A percentile compares a stretch with the other conserved stretches of the same genome.
phyloP scores from a whole-genome alignment of 2,797 vertebrate genomes.

The Myripristis murdjan region DNA sequence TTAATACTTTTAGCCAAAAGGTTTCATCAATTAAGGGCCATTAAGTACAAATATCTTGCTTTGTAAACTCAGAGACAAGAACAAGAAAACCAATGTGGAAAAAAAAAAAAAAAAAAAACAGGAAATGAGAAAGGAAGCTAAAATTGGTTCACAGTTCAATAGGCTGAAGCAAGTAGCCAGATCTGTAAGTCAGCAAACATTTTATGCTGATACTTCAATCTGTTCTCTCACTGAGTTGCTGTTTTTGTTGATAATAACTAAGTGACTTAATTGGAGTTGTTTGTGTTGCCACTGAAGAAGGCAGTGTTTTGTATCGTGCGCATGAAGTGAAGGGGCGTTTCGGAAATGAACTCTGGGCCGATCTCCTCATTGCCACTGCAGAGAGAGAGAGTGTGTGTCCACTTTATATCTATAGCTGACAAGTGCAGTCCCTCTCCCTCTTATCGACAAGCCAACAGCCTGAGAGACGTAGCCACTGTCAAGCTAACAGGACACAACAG shows the following conservation, averaged over 20 bases:
- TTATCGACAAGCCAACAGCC: conserved; percentile 64
- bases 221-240: background rate
- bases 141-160: conserved; percentile 1
- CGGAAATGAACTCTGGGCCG: too few relatives aligned
- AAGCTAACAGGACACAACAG: conserved; percentile 72
- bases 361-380: conserved; percentile 29
- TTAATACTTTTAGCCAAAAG: conserved; percentile 10
- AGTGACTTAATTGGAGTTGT: too few relatives aligned
- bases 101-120: too few relatives aligned
- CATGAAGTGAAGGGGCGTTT: too few relatives aligned
- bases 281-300: too few relatives aligned
- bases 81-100: background rate
- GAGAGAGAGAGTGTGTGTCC: conserved; percentile 8
- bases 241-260: too few relatives aligned
- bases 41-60: conserved; percentile 27
- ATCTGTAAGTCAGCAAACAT: conserved; percentile 20
- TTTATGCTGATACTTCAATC: conserved; percentile 40
- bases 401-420: conserved; percentile 57
- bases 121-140: too few relatives aligned
- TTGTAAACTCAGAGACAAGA: conserved; percentile 19
- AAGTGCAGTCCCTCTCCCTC: conserved; percentile 39
- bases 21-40: conserved; percentile 24
- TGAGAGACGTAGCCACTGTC: conserved; percentile 60
- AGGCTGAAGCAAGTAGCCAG: conserved; percentile 28
- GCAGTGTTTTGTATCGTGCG: too few relatives aligned